Base-by-base conservation (phyloP, 2,113 vertebrate species). In the Pelmatolapia mariae region DNA sequence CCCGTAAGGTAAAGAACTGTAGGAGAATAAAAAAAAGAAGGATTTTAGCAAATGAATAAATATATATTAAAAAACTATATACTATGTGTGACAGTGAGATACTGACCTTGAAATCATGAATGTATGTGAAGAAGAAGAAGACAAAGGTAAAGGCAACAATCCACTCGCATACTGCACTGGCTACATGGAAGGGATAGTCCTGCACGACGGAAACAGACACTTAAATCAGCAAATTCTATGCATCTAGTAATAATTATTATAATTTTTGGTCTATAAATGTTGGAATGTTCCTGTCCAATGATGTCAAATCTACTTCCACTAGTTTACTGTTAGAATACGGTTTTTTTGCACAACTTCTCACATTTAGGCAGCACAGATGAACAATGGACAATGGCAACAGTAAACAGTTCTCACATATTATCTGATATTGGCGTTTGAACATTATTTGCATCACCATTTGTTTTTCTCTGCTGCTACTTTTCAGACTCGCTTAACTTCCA, bases 131-230 rank as follows among this genome's bases (percentile, higher is more conserved):
- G 94, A 99, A 99, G 96, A 97, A 99, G 94, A 96, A 97, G 92
- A 98, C 91, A 87, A 99, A 99, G 85, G 97, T 97, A 93, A 99
- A 99, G 89, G 98, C 97, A 61, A 98, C 97, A 0, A 92, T 96
- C 99, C 99, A 99, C 92, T 99, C 99, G n/a, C 97, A 97, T n/a
- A 96, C 87, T 0, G 98, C 97, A 57, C 98, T 99, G 93, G 96
- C 82, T 2, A 97, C 18, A 4, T 95, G 84, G 89, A 71, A 91
- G 5, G 80, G 38, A 31, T 93, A 93, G 36, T 92, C 89, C 95
- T 96, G 87, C 2, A 76, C 2, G 13, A 80, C 10, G 15, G 11
- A 80, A 19, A 81, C 36, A 31, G 5, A 38, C 0, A 0, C 2
- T 78, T 50, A 19, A 50, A 52, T 52, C 73, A 78, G 26, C 29